Evolutionary conservation across 2,797 vertebrate species (phyloP).

Genomic region (Trematomus bernacchii): DNA sequence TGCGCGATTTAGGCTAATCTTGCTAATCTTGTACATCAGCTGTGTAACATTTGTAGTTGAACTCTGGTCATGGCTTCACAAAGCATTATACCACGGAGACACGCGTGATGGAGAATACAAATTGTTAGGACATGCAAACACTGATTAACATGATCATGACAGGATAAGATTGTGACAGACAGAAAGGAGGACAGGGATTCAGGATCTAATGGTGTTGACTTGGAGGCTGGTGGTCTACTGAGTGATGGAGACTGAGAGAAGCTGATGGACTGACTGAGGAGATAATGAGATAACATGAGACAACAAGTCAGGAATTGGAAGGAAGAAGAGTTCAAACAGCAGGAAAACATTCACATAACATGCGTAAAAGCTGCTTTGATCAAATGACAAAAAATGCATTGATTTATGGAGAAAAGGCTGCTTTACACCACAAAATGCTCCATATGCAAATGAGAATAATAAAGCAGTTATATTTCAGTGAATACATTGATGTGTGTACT

Average conservation of each 20-base stretch:
- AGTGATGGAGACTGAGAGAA: conserved; percentile 7
- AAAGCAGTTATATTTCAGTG: background rate
- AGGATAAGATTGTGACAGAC: conserved; percentile 40
- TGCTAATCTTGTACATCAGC: conserved; percentile 28
- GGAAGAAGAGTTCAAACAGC: background rate
- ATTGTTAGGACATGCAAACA: conserved; percentile 21
- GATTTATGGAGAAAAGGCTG: conserved; percentile 31
- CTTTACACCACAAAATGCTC: conserved; percentile 34
- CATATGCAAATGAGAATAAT: conserved; percentile 24
- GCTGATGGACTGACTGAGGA: conserved; percentile 33
- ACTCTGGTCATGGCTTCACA: conserved; percentile 61
- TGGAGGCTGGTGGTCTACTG: conserved; percentile 25
- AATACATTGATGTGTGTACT: conserved; percentile 6
- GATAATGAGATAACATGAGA: conserved; percentile 57
- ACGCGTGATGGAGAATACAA: conserved; percentile 7
- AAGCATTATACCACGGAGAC: conserved; percentile 38
- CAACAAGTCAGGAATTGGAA: conserved; percentile 33
- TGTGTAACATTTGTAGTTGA: conserved; percentile 47
- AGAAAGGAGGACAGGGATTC: conserved; percentile 34
- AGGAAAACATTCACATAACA: conserved; percentile 27
- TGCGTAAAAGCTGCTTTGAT: conserved; percentile 25
- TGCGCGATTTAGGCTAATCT: background rate
- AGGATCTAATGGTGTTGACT: conserved; percentile 52
- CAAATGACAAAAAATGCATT: conserved; percentile 17
- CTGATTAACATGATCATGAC: conserved; percentile 49